Evolutionary conservation across 2,888 invertebrate species (phyloP), one percentile per base, ranked within the genome.

Genomic region (Agrochola macilenta): DNA sequence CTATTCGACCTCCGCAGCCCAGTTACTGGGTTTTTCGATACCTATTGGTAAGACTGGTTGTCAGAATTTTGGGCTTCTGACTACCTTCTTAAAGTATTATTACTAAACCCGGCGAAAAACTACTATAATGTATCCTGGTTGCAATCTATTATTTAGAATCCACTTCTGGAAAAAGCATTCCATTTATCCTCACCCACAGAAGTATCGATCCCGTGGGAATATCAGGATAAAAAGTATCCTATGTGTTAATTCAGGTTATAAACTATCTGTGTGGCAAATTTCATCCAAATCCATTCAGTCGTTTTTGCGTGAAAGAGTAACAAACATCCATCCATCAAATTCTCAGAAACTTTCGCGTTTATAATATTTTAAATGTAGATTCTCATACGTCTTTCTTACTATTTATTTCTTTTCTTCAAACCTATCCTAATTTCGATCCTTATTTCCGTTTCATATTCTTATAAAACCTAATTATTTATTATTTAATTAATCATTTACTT

Each of bases 401-500:
- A 49, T 17, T 2, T 8, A 14, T 20, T 23, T 43, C 3, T n/a
- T 30, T 17, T 11, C 17, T 8, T 30, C 57, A 35, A 35, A n/a
- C 5, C 0, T 30, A 8, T 35, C 35, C 35, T 35, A 3, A 35
- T 35, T 35, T n/a, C n/a, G n/a, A n/a, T 17, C 17, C 17, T 23
- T 52, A 52, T 23, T 72, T 39, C 7, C 2, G 49, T 52, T 26
- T 14, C 11, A 3, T 26, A 30, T 63, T 39, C 12, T 39, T 14
- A 30, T 30, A 20, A 43, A 60, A 52, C 30, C 11, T 7, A 65
- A 49, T 20, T 12, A 8, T 76, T 65, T 14, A 54, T 43, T 14
- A 54, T 58, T 39, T 39, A 68, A 76, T 63, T 78, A 71, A 75
- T 76, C 17, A 74, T 65, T 73, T 78, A 73, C 80, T 80, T 83